Evolutionary conservation across 2,888 invertebrate species (phyloP), one percentile per base, ranked within the genome.

Genomic region (Pammene aurita): DNA sequence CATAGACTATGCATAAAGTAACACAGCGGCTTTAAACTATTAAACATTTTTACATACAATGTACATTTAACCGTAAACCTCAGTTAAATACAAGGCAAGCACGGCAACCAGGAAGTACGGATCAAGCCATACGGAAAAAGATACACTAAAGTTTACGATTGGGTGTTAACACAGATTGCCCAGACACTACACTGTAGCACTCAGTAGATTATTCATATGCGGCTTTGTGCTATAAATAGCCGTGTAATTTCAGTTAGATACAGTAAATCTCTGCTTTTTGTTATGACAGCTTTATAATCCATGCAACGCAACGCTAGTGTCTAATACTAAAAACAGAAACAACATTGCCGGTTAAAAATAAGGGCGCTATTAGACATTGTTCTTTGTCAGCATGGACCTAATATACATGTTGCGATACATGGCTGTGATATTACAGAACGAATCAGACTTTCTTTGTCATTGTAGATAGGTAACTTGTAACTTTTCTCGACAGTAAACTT

Each of bases 101-200:
- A 18, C 41, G 50, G 61, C 13, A 16, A 18, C 52, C 41, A 52
- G 62, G 62, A 62, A 62, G 52, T 18, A 9, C 14, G 46, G 50
- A 62, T 62, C 35, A 35, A 62, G n/a, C 62, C 50, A 62, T 62
- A 52, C 52, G 52, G 62, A 62, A 52, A 62, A 62, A 62, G 18
- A 52, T 52, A 50, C 50, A 62, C 62, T 62, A 62, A 62, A 62
- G 18, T 62, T 62, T 62, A 62, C 52, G 62, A 62, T 62, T 62
- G 50, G 52, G 62, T 62, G 62, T 62, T 62, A 62, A 62, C 62
- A 62, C 41, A 52, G 41, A 62, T 62, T 41, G 18, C 41, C 18
- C 62, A 62, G 62, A 62, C 62, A 35, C 46, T 61, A 61, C 61
- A 52, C 18, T 62, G 62, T 62, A 41, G 62, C 48, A 35, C 62